Evolutionary conservation across 1,140 invertebrate species (phyloP).

Genomic region (Drosophila leontia): DNA sequence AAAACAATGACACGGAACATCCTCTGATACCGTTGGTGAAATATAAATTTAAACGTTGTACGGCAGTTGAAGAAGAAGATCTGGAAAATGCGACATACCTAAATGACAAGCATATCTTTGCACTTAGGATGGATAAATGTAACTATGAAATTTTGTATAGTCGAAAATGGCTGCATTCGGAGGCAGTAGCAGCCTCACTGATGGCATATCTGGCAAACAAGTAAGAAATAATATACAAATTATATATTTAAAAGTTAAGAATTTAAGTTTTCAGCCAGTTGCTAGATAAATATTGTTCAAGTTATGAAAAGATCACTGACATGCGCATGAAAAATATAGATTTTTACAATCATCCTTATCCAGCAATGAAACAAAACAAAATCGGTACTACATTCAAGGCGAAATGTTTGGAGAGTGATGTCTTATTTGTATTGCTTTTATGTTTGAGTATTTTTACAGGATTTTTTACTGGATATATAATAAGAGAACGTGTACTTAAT

Average conservation of each 20-base stretch:
- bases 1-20: background rate
- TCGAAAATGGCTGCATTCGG: conserved; percentile 19
- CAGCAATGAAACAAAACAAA: background rate
- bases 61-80: too few relatives aligned
- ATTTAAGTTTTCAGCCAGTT: background rate
- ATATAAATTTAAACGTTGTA: background rate
- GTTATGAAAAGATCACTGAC: background rate
- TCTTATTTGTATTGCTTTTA: background rate
- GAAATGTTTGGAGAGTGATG: conserved; percentile 6
- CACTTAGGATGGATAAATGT: background rate
- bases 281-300: background rate
- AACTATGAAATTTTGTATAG: conserved; percentile 13
- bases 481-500: conserved; percentile 15
- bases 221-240: background rate
- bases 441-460: conserved; percentile 23
- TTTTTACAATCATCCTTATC: conserved; percentile 20
- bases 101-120: conserved; percentile 5
- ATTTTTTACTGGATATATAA: conserved; percentile 18
- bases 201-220: conserved; percentile 4
- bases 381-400: background rate
- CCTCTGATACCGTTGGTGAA: background rate
- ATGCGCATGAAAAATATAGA: background rate
- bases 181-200: conserved; percentile 9
- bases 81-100: background rate
- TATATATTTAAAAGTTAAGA: background rate